phyloP scores from a whole-genome alignment of 2,888 invertebrate species.

The Lathronympha strigana region DNA sequence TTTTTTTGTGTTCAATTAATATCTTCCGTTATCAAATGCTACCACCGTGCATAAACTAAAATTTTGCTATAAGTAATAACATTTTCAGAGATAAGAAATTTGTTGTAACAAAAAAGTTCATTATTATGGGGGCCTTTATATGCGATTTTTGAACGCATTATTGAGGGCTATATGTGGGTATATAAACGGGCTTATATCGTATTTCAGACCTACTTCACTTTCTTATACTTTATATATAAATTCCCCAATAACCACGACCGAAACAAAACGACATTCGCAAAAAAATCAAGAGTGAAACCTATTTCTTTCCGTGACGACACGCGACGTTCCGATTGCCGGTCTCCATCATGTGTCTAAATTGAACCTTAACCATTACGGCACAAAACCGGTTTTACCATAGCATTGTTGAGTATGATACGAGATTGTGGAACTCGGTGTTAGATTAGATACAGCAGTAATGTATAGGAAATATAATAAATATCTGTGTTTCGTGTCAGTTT shows the following conservation, averaged over 20 bases:
- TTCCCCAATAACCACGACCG: slow-evolving; percentile 5
- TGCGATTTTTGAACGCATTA: too few species aligned
- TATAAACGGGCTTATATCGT: too few species aligned
- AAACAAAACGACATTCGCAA: slow-evolving; percentile 19
- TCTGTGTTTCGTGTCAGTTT: slow-evolving; percentile 17
- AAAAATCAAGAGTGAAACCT: slow-evolving; percentile 29
- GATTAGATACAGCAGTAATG: slow-evolving; percentile 25
- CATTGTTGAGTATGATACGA: not conserved
- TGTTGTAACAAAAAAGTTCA: too few species aligned
- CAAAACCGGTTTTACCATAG: not conserved
- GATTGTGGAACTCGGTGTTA: slow-evolving; percentile 2
- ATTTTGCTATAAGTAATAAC: too few species aligned
- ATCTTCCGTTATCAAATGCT: too few species aligned
- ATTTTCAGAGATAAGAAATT: too few species aligned
- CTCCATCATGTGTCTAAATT: not conserved
- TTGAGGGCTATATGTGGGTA: too few species aligned
- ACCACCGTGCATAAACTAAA: too few species aligned
- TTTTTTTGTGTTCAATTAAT: too few species aligned
- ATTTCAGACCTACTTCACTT: too few species aligned
- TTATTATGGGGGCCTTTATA: too few species aligned
- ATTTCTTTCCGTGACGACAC: slow-evolving; percentile 31
- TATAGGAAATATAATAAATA: slow-evolving; percentile 37
- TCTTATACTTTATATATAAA: not conserved
- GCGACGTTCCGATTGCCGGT: slow-evolving; percentile 17
- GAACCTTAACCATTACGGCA: not conserved